A percentile compares a stretch with the other conserved stretches of the same genome.
Conservation (phyloP, 2,797 vertebrate genomes). For the Melanotaenia boesemani region DNA sequence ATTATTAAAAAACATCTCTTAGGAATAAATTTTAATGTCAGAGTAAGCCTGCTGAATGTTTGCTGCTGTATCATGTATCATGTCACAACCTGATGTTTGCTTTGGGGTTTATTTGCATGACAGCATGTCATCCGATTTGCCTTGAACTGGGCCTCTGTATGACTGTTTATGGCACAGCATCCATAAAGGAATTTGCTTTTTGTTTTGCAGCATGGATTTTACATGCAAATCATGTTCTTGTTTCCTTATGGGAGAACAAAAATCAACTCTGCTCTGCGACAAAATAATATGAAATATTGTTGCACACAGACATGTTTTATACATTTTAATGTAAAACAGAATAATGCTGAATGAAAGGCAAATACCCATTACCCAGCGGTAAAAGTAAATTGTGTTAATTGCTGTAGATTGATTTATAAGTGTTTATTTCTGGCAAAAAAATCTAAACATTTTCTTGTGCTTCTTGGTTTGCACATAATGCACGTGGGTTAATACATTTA, state of each 20-base stretch:
- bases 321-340: no score
- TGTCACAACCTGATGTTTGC: constrained; percentile 35
- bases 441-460: no score
- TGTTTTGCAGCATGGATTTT: constrained; percentile 9
- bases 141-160: constrained; percentile 13
- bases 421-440: no score
- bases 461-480: no score
- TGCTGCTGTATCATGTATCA: constrained; percentile 9
- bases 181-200: constrained; percentile 11
- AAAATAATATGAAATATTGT: background rate
- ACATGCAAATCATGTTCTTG: constrained; percentile 14
- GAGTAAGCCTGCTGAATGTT: constrained; percentile 7
- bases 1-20: background rate
- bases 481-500: no score
- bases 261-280: background rate
- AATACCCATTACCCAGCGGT: background rate
- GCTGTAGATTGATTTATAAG: background rate
- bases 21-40: background rate
- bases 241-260: background rate
- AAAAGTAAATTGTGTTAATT: background rate
- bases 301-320: background rate
- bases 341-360: background rate
- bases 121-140: constrained; percentile 37
- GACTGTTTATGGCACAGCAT: constrained; percentile 23
- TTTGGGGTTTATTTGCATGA: constrained; percentile 52